Percentiles rank a stretch among this genome's conserved stretches.
Conservation (phyloP, 2,888 invertebrate genomes). For the Acanthosepion esculentum region DNA sequence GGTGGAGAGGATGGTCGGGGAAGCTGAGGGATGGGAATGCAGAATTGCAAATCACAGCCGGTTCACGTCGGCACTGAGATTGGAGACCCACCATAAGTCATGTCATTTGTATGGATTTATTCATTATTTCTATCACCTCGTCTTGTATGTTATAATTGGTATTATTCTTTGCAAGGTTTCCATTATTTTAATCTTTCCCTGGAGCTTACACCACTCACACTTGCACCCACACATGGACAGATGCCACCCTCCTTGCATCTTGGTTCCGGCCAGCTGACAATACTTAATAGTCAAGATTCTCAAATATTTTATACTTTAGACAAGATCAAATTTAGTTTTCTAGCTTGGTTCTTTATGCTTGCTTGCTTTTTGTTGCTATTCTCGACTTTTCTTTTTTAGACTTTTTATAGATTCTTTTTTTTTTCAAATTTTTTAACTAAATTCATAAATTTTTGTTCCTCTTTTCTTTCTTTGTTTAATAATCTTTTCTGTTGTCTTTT, state of each 20-base stretch:
- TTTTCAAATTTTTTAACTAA: too few relatives aligned
- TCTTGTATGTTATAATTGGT: background rate
- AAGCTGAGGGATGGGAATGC: background rate
- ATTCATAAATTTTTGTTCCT: too few relatives aligned
- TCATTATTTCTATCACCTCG: background rate
- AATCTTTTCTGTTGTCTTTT: too few relatives aligned
- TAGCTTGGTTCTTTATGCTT: too few relatives aligned
- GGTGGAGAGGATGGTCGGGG: background rate
- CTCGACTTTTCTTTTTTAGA: too few relatives aligned
- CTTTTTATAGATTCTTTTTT: too few relatives aligned
- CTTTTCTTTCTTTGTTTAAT: too few relatives aligned
- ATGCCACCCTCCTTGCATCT: background rate
- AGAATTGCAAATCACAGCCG: background rate
- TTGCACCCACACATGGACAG: background rate
- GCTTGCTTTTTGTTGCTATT: too few relatives aligned
- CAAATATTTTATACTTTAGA: too few relatives aligned
- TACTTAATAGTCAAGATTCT: too few relatives aligned
- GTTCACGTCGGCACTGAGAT: background rate
- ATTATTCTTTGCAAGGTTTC: background rate
- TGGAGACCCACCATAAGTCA: conserved; percentile 33
- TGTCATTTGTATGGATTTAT: conserved; percentile 41
- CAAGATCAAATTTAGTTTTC: too few relatives aligned
- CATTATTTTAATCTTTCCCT: background rate
- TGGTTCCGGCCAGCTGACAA: background rate
- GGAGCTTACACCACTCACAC: background rate